Conservation (phyloP, 2,888 invertebrate genomes). For the Morinoia aosen region DNA sequence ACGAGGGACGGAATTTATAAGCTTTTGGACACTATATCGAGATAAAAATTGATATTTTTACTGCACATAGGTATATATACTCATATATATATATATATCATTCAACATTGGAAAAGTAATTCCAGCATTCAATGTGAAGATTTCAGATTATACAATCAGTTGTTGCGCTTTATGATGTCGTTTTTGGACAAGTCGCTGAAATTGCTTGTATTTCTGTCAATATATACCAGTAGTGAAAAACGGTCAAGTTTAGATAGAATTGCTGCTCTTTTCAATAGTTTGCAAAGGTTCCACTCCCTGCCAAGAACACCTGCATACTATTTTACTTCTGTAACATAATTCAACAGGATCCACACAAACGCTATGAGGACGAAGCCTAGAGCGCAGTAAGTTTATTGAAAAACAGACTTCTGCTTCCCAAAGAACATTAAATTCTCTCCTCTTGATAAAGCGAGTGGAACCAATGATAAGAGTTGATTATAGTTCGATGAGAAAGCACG, state of each 20-base stretch:
- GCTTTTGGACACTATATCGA: too few species aligned
- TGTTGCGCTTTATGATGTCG: too few species aligned
- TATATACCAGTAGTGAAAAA: not conserved
- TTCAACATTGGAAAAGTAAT: too few species aligned
- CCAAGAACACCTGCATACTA: not conserved
- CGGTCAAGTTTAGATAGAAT: not conserved
- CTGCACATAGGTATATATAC: too few species aligned
- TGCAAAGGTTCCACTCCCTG: not conserved
- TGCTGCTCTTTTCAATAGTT: not conserved
- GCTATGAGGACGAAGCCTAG: not conserved
- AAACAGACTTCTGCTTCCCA: not conserved
- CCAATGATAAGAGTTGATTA: constrained; percentile 21
- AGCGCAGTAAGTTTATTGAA: not conserved
- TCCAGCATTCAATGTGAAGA: too few species aligned
- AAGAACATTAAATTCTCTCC: not conserved
- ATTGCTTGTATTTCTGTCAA: not conserved
- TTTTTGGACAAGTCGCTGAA: not conserved
- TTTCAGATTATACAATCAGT: too few species aligned
- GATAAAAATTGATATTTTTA: too few species aligned
- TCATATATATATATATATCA: too few species aligned
- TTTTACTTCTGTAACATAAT: not conserved
- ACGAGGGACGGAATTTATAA: too few species aligned
- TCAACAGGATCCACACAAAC: not conserved
- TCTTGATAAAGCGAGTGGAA: not conserved
- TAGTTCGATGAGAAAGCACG: constrained; percentile 39